These are phyloP conservation scores for Anarhynchus alexandrinus DNA, from an alignment of 2,113 vertebrate species.

Conservation along the genomic window DNA sequence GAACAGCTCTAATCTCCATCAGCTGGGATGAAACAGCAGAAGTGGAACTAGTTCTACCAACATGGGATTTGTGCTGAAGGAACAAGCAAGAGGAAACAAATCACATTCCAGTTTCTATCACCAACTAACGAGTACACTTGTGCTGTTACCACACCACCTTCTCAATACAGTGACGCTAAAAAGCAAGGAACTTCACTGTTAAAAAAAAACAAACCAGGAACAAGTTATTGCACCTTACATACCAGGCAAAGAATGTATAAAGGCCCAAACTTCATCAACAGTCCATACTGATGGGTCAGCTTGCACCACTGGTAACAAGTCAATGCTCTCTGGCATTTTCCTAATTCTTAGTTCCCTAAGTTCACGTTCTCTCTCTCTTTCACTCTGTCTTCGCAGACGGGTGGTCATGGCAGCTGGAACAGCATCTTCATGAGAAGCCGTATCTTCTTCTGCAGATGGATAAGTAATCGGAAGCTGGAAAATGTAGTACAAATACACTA, in stretches of 20 bases:
- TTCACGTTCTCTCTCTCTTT: conserved; percentile 76
- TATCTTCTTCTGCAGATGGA: conserved; percentile 78
- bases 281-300: conserved; percentile 88
- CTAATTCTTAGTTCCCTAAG: conserved; percentile 78
- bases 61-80: conserved; percentile 65
- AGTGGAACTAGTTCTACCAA: conserved; percentile 66
- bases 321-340: conserved; percentile 77
- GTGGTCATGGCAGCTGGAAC: conserved; percentile 84
- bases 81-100: conserved; percentile 69
- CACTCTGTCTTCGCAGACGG: conserved; percentile 82
- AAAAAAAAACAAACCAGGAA: not conserved
- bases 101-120: conserved; percentile 43
- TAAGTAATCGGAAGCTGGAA: conserved; percentile 83
- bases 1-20: conserved; percentile 61
- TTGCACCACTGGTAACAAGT: conserved; percentile 79
- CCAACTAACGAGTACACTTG: not conserved
- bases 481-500: conserved; percentile 75
- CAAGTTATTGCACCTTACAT: not conserved
- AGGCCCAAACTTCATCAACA: conserved; percentile 93
- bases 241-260: conserved; percentile 94
- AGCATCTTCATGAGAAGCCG: conserved; percentile 78
- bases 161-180: not conserved
- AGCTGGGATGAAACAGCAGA: conserved; percentile 53
- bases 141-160: not conserved
- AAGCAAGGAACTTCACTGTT: not conserved